A percentile compares a stretch with the other conserved stretches of the same genome.
Evolutionary conservation across 2,797 vertebrate genomes (phyloP).

Genomic region (Acanthurus leucopareius): DNA sequence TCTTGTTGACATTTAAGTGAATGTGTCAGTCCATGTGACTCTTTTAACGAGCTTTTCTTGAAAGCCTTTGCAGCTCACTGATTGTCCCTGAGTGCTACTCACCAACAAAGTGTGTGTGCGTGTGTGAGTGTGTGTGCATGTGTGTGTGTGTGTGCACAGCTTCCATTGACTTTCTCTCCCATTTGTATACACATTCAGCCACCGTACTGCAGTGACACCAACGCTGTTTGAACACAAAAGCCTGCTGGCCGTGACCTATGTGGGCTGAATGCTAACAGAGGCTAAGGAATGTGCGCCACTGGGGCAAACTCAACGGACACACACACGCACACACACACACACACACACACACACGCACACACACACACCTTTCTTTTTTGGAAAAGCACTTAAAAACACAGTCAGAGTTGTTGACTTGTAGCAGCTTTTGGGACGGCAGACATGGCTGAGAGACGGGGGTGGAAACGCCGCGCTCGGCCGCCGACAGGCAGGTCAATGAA

Average conservation of each 20-base stretch:
- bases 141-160: constrained; percentile 42
- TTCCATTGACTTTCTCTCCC: constrained; percentile 62
- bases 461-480: constrained; percentile 50
- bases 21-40: constrained; percentile 46
- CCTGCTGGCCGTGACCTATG: constrained; percentile 85
- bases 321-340: constrained; percentile 35
- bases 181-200: constrained; percentile 53
- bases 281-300: constrained; percentile 75
- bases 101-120: constrained; percentile 35
- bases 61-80: constrained; percentile 46
- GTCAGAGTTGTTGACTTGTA: constrained; percentile 72
- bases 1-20: constrained; percentile 46
- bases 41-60: constrained; percentile 34
- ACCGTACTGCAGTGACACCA: constrained; percentile 55
- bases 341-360: constrained; percentile 38
- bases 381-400: constrained; percentile 69
- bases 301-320: constrained; percentile 54
- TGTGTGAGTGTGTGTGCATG: constrained; percentile 38
- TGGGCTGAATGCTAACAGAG: constrained; percentile 84
- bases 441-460: constrained; percentile 37
- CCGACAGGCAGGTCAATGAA: constrained; percentile 71
- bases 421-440: constrained; percentile 52
- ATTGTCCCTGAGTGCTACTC: constrained; percentile 53
- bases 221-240: constrained; percentile 75
- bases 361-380: constrained; percentile 32